A percentile compares a stretch with the other conserved stretches of the same genome.
phyloP scores from a whole-genome alignment of 2,113 vertebrate genomes.

The Corythoichthys haematopterus region DNA sequence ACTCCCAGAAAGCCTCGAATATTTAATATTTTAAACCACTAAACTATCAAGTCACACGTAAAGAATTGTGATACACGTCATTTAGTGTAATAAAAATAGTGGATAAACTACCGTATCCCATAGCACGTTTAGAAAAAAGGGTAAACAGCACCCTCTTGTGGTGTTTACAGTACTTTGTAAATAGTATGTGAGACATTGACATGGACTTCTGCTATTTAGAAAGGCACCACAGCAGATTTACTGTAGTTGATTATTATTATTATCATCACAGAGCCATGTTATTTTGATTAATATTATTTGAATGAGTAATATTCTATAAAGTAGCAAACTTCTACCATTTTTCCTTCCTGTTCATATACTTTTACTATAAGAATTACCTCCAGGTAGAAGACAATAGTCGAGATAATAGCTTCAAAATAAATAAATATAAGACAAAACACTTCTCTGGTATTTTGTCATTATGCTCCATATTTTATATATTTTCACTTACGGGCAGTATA shows the following conservation, averaged over 20 bases:
- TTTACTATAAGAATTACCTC: not conserved
- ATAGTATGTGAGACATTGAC: not conserved
- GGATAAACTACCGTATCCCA: no score
- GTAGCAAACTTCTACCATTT: no score
- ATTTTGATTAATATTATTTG: no score
- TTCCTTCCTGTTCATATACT: not conserved
- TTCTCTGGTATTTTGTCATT: not conserved
- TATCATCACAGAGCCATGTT: no score
- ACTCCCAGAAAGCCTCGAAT: no score
- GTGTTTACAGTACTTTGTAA: not conserved
- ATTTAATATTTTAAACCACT: no score
- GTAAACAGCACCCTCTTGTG: not conserved
- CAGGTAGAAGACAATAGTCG: not conserved
- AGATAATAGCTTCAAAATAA: no score
- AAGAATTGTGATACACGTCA: not conserved
- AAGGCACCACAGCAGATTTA: no score
- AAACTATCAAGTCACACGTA: not conserved
- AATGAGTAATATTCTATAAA: no score
- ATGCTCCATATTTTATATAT: not conserved
- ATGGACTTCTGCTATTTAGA: not conserved
- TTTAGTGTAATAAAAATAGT: no score
- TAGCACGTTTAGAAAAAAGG: not conserved
- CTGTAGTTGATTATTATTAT: no score
- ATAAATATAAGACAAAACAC: no score
- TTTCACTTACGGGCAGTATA: not conserved